A percentile compares a stretch with the other conserved stretches of the same genome.
These are phyloP conservation scores for Synanthedon formicaeformis DNA, from an alignment of 2,888 invertebrate species.

Conservation along the genomic window DNA sequence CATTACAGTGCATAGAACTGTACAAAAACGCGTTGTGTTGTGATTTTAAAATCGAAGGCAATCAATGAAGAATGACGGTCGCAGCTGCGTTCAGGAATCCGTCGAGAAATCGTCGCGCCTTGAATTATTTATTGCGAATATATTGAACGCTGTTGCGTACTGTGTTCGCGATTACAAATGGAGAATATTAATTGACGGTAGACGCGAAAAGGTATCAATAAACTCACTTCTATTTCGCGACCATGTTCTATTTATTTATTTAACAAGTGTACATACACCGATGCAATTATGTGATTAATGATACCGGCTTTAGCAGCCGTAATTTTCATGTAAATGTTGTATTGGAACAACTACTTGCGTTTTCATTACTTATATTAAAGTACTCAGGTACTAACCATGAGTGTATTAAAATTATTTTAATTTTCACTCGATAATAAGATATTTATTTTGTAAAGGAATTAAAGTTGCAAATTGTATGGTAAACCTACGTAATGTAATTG, in stretches of 20 bases:
- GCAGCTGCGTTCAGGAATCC: constrained; percentile 64
- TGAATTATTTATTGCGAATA: constrained; percentile 35
- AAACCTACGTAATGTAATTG: no score
- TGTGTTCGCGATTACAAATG: background rate
- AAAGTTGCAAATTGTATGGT: background rate
- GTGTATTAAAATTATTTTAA: no score
- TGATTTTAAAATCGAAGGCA: constrained; percentile 47
- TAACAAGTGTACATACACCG: no score
- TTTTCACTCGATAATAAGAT: background rate
- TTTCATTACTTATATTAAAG: no score
- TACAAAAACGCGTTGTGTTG: constrained; percentile 8
- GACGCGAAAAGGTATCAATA: background rate
- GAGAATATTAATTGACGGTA: constrained; percentile 2
- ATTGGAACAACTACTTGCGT: no score
- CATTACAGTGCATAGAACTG: background rate
- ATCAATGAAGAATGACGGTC: constrained; percentile 53
- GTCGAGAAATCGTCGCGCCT: constrained; percentile 58
- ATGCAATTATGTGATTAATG: no score
- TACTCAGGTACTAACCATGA: no score
- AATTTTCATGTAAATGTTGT: no score
- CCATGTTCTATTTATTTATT: no score
- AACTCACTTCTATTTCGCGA: no score
- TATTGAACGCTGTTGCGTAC: background rate
- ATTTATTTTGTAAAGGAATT: background rate
- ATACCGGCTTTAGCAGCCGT: no score